Evolutionary conservation across 2,888 invertebrate species (phyloP).

Genomic region (Trichopria drosophilae): DNA sequence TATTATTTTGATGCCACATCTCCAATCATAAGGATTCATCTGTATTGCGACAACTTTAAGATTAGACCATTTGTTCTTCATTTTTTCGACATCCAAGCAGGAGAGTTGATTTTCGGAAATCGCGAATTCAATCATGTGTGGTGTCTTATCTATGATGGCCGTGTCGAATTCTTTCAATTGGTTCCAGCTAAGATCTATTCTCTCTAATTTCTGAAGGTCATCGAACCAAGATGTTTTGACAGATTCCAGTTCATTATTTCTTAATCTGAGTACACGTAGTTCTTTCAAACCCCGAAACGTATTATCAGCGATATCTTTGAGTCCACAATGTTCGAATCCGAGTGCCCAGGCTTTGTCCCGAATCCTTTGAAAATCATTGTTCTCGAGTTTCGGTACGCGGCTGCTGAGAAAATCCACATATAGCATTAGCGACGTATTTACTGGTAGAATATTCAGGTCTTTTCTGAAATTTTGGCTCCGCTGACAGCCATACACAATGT

Average conservation of each 20-base stretch:
- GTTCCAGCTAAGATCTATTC: slow-evolving; percentile 30
- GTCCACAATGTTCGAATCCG: slow-evolving; percentile 25
- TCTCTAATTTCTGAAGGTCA: slow-evolving; percentile 30
- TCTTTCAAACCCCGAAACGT: slow-evolving; percentile 29
- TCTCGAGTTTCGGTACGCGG: slow-evolving; percentile 17
- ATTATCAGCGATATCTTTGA: slow-evolving; percentile 27
- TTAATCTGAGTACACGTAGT: slow-evolving; percentile 25
- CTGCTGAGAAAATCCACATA: slow-evolving; percentile 24
- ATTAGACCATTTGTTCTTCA: slow-evolving; percentile 29
- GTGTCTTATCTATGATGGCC: slow-evolving; percentile 28
- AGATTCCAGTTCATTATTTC: slow-evolving; percentile 18
- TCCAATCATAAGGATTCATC: slow-evolving; percentile 27
- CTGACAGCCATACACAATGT: slow-evolving; percentile 24
- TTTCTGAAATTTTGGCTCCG: slow-evolving; percentile 21
- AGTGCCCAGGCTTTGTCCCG: slow-evolving; percentile 21
- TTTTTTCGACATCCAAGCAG: slow-evolving; percentile 24
- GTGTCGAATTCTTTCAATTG: slow-evolving; percentile 29
- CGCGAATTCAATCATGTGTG: slow-evolving; percentile 25
- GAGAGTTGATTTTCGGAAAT: slow-evolving; percentile 30
- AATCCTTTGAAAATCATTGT: slow-evolving; percentile 18
- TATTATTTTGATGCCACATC: slow-evolving; percentile 21
- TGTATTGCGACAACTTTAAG: slow-evolving; percentile 26
- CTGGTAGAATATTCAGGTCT: slow-evolving; percentile 19
- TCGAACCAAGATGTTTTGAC: slow-evolving; percentile 31
- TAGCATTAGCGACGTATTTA: slow-evolving; percentile 13